phyloP scores from a whole-genome alignment of 1,140 invertebrate genomes.

The Leptonema lineaticorne region DNA sequence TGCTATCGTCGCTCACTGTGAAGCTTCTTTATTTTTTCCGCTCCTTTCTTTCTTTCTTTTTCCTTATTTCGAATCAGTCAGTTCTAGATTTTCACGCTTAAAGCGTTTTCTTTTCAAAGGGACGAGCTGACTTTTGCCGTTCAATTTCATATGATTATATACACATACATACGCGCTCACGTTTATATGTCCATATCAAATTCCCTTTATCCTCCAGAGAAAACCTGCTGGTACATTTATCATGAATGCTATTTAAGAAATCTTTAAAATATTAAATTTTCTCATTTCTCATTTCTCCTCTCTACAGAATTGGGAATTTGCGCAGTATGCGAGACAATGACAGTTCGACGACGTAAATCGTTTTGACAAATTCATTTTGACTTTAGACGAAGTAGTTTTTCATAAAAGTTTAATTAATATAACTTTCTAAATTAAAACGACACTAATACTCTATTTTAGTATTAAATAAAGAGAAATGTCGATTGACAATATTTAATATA shows the following conservation, averaged over 20 bases:
- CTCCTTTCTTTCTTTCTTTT: slow-evolving; percentile 8
- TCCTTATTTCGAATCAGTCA: slow-evolving; percentile 7
- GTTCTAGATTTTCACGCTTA: slow-evolving; percentile 19
- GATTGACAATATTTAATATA: no score
- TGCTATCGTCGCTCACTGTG: slow-evolving; percentile 7
- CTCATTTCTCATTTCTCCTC: no score
- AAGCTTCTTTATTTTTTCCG: slow-evolving; percentile 14
- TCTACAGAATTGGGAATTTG: no score
- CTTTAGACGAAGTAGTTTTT: no score
- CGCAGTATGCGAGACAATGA: background rate
- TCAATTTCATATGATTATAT: slow-evolving; percentile 15
- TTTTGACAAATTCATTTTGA: no score
- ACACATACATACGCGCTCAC: background rate
- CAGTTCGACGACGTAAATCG: background rate
- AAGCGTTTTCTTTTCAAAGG: slow-evolving; percentile 17
- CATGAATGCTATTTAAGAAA: background rate
- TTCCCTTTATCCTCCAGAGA: slow-evolving; percentile 6
- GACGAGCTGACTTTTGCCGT: slow-evolving; percentile 17
- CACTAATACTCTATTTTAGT: no score
- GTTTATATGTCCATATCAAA: background rate
- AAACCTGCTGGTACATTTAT: background rate
- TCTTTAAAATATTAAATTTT: background rate
- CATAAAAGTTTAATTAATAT: no score
- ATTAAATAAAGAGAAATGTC: no score
- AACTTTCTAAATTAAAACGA: no score